These are phyloP conservation scores for Heliconius cydno DNA, from an alignment of 2,888 invertebrate genomes.

Conservation along the genomic window DNA sequence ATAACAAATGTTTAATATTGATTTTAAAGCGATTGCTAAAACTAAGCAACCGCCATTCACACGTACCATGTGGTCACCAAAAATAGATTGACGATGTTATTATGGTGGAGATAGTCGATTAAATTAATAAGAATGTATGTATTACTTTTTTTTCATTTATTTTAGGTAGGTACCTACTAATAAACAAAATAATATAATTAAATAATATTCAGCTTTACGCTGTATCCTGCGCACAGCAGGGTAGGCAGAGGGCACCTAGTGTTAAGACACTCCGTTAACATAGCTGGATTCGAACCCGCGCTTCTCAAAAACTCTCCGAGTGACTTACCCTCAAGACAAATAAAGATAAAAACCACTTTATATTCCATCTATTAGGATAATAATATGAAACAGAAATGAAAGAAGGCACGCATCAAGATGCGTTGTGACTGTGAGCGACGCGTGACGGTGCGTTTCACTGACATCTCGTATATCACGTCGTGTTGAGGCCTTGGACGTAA, in stretches of 20 bases:
- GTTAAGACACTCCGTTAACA: too few species aligned
- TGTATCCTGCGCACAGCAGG: too few species aligned
- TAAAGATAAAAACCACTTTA: neutral
- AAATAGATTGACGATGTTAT: slow-evolving; percentile 24
- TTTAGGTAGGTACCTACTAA: too few species aligned
- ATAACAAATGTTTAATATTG: neutral
- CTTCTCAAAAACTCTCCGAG: neutral
- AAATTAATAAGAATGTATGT: neutral
- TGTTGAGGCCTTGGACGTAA: slow-evolving; percentile 32
- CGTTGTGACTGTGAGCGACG: slow-evolving; percentile 4
- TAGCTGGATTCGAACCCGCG: neutral
- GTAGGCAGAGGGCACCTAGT: too few species aligned
- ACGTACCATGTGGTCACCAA: neutral
- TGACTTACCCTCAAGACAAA: neutral
- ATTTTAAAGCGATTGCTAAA: neutral
- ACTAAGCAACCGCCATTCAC: neutral
- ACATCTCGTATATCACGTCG: slow-evolving; percentile 29
- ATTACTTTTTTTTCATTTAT: too few species aligned
- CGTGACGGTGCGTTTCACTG: slow-evolving; percentile 38
- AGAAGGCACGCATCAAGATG: slow-evolving; percentile 28
- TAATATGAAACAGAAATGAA: slow-evolving; percentile 27
- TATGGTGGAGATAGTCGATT: neutral
- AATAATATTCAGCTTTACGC: too few species aligned
- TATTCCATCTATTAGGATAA: neutral
- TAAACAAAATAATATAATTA: too few species aligned